Evolutionary conservation across 2,888 invertebrate genomes (phyloP), one percentile per base, ranked within the genome.

Genomic region (Diplazon laetatorius): DNA sequence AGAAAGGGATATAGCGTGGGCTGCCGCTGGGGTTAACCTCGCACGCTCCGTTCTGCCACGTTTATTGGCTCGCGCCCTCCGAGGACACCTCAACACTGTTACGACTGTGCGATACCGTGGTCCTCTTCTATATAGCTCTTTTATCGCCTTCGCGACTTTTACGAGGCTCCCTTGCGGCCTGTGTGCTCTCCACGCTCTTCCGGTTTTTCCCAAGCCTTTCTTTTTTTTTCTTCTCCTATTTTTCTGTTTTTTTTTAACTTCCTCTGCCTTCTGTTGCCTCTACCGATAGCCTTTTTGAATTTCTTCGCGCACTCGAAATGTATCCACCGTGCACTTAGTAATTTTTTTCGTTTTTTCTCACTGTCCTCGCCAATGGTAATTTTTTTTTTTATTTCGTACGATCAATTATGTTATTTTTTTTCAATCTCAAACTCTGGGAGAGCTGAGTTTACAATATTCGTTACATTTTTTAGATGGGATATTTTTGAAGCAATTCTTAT

Each of bases 81-180:
- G 52, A 48, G 70, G 60, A 60, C n/a, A n/a, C 69, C 16, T 42
- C 72, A 52, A 44, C 25, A 44, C 76, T 73, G 62, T 71, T 66
- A 59, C 66, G 71, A 35, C 39, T 69, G 12, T 46, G 16, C 18
- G 37, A 52, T 71, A 62, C 72, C 66, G 60, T 65, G 71, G 37
- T 66, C 30, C 66, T 68, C 55, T 37, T 63, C 65, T 50, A 60
- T n/a, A n/a, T 80, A 77, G 71, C 72, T 79, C 85, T 89, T 88
- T 89, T 88, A 89, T 87, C 85, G 85, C 85, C 84, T 86, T 85
- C 83, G 86, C 83, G 84, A 86, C 86, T 88, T 88, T 88, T 88
- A 86, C 76, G 87, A 87, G 82, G 55, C 48, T 72, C 70, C 66
- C 76, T 76, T 71, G 78, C 68, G 68, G 76, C 68, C 81, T 60